Evolutionary conservation across 2,113 vertebrate genomes (phyloP).

Genomic region (Panthera tigris): DNA sequence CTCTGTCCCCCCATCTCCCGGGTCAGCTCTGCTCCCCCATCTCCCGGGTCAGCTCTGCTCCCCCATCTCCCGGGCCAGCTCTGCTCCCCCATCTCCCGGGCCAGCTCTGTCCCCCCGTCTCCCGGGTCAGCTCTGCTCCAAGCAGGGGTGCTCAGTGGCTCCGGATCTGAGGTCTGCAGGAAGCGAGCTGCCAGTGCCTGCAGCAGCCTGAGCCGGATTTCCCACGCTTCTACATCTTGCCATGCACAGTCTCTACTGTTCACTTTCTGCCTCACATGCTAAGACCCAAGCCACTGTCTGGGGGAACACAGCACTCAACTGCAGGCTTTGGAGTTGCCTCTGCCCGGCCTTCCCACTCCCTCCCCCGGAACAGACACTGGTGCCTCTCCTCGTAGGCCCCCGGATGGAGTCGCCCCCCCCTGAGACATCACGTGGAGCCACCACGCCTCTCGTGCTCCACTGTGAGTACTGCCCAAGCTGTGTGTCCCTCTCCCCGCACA

Average conservation of each 20-base stretch:
- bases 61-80: too few species aligned
- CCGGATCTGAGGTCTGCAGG: background rate
- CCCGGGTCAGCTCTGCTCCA: background rate
- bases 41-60: too few species aligned
- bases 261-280: background rate
- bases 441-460: too few species aligned
- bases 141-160: background rate
- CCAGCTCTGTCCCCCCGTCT: too few species aligned
- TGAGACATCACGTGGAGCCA: rapidly evolving
- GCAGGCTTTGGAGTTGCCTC: rapidly evolving
- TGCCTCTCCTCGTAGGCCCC: background rate
- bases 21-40: too few species aligned
- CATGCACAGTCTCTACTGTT: rapidly evolving
- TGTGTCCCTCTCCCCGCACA: too few species aligned
- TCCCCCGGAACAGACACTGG: rapidly evolving
- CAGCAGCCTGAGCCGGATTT: rapidly evolving
- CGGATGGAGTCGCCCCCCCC: rapidly evolving
- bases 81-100: too few species aligned
- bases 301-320: background rate
- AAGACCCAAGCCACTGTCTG: rapidly evolving
- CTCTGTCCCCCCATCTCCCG: too few species aligned
- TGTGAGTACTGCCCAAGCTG: rapidly evolving
- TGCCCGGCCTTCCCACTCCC: background rate
- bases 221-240: rapidly evolving
- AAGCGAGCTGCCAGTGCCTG: rapidly evolving